Evolutionary conservation across 2,797 vertebrate genomes (phyloP).

Genomic region (Betta splendens): DNA sequence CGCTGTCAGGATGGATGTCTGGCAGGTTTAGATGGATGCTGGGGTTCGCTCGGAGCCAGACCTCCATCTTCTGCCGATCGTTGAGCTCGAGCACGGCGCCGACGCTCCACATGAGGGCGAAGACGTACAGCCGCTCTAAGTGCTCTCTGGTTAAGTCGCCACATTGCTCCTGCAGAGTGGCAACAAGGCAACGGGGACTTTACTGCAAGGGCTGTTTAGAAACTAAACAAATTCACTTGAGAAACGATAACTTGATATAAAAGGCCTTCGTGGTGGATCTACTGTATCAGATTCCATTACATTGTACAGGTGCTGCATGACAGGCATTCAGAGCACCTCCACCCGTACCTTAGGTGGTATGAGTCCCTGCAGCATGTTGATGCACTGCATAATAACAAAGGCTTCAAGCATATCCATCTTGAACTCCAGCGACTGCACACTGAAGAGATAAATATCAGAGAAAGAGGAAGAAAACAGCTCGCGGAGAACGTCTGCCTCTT

Average conservation of each 20-base stretch:
- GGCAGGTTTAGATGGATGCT: slow-evolving; percentile 84
- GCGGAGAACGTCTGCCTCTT: slow-evolving; percentile 86
- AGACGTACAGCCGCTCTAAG: slow-evolving; percentile 89
- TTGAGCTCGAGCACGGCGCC: slow-evolving; percentile 90
- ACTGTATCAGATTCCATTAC: too few relatives aligned
- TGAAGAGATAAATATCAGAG: slow-evolving; percentile 86
- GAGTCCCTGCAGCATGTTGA: slow-evolving; percentile 93
- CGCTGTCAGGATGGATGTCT: slow-evolving; percentile 70
- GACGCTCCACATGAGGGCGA: slow-evolving; percentile 94
- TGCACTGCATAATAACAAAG: slow-evolving; percentile 92
- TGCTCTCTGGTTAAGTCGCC: slow-evolving; percentile 82
- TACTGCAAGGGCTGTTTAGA: not conserved
- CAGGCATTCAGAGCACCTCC: not conserved
- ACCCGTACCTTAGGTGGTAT: slow-evolving; percentile 86
- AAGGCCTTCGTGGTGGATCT: too few relatives aligned
- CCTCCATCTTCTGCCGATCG: slow-evolving; percentile 87
- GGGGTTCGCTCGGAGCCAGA: slow-evolving; percentile 85
- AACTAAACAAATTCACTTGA: too few relatives aligned
- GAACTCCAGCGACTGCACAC: slow-evolving; percentile 86
- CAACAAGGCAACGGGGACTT: slow-evolving; percentile 1
- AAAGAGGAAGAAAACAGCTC: slow-evolving; percentile 88
- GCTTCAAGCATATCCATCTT: slow-evolving; percentile 93
- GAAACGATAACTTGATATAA: too few relatives aligned
- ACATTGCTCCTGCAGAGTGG: slow-evolving; percentile 86
- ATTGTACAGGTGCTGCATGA: not conserved